These are phyloP conservation scores for Chloroceryle inda DNA, from an alignment of 2,797 vertebrate genomes.

Conservation along the genomic window DNA sequence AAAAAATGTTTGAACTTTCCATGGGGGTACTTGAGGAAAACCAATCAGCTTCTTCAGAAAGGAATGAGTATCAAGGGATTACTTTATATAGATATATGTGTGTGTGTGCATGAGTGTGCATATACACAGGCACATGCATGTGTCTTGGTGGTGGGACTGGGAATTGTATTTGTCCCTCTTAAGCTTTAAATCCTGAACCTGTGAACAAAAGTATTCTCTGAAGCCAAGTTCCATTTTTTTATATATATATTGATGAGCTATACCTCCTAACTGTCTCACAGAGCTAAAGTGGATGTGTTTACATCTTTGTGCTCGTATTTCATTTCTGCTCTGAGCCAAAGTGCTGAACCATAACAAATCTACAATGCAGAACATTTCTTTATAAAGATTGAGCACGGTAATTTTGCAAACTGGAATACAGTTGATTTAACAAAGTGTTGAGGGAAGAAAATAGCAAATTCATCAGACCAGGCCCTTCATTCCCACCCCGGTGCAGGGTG, in stretches of 20 bases:
- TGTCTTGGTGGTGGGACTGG: background rate
- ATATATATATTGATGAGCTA: background rate
- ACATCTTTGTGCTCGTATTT: constrained; percentile 12
- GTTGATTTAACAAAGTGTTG: constrained; percentile 25
- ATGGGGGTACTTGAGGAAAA: background rate
- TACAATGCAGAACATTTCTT: background rate
- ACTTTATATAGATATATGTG: background rate
- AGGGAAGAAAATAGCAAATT: background rate
- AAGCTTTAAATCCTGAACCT: background rate
- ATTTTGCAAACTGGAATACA: background rate
- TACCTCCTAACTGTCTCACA: background rate
- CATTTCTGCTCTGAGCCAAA: constrained; percentile 14
- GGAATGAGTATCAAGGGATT: background rate
- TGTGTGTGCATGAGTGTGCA: too few species aligned
- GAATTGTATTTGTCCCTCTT: constrained; percentile 3
- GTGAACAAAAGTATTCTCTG: background rate
- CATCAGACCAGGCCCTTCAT: background rate
- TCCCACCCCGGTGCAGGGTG: background rate
- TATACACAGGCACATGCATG: background rate
- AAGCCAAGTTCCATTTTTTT: background rate
- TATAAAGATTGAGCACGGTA: constrained; percentile 19
- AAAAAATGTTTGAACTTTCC: background rate
- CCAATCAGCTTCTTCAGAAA: background rate
- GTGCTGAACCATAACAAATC: constrained; percentile 34
- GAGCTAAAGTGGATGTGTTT: constrained; percentile 13